Base-by-base conservation (phyloP, 2,888 invertebrate species). In the Callimorpha dominula region DNA sequence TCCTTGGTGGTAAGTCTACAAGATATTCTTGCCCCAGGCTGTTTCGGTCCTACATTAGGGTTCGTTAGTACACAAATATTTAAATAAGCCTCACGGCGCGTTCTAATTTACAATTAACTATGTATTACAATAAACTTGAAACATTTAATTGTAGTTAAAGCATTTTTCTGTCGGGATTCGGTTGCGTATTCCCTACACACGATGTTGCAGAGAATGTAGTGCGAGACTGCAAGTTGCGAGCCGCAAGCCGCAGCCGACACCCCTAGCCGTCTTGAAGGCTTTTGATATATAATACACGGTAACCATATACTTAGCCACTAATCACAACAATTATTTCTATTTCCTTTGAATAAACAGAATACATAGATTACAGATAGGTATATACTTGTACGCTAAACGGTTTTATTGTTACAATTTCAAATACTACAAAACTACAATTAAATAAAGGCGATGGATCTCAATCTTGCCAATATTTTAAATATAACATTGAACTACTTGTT, bases 131-230 rank as follows among this genome's bases (percentile, higher is more conserved):
- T 91, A 92, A 92, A 92, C 91, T 88, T 92, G 93, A 91, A 95
- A 94, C 92, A 93, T 94, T 95, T 92, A 94, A 92, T 90, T 88
- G 87, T 95, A 95, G 91, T 95, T 95, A 95, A 95, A 95, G 95
- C 95, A 94, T 95, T 94, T 60, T 85, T 91, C 81, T 91, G 93
- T 91, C 91, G 88, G 88, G 80, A 82, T 86, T 86, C 92, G 90
- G 89, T 87, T 84, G 90, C 86, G 87, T 85, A 57, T 71, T 57
- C 67, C 60, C 57, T 65, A 69, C 43, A 40, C 14, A 7, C 69
- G 57, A 57, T 17, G 46, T 42, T 49, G 40, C 60, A 65, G 65
- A 17, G 72, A 70, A 57, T 71, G 31, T 40, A 43, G 57, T 68
- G 31, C 46, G 49, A 50, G 62, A 69, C 62, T 50, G 52, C 62